Evolutionary conservation across 2,797 vertebrate genomes (phyloP), one percentile per base, ranked within the genome.

Genomic region (Oreochromis mossambicus): DNA sequence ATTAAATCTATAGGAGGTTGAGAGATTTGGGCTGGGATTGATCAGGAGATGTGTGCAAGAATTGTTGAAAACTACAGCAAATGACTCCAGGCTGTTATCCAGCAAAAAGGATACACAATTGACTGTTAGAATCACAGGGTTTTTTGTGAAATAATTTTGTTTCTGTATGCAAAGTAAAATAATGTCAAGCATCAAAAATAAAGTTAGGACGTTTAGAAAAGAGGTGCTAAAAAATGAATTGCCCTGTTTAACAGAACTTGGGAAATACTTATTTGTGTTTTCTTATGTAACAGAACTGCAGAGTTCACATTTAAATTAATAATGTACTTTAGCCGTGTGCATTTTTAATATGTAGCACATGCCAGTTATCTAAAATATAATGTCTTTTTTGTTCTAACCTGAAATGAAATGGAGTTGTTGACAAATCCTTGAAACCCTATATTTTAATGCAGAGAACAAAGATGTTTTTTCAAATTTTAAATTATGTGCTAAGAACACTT

Each of bases 201-300:
- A 34, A 61, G 9, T 61, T 61, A 4, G 5, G 15, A 61, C 5
- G 5, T 61, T 7, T 19, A 61, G 29, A 61, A 61, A 61, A 7
- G 17, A 11, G 2, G 2, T 19, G 56, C 32, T 61, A 61, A 61
- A 12, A 34, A 7, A 36, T 61, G 0, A n/a, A 36, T 34, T 36
- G 32, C 32, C 36, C 56, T 61, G 4, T 36, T 61, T 61, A 36
- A 61, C 6, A 0, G 0, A 61, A 36, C 56, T 36, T 36, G 56
- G 56, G 56, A 61, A 61, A 61, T n/a, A n/a, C 17, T 36, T 61
- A 61, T 61, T 61, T 36, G 56, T 61, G 56, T 61, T 70, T 70
- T 70, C 21, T 43, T 70, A 26, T 70, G 13, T 7, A 70, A 70
- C n/a, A 70, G 38, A 43, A 24, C 1, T 70, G 21, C n/a, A 68